Evolutionary conservation across 2,888 invertebrate species (phyloP).

Genomic region (Cyaniris semiargus): DNA sequence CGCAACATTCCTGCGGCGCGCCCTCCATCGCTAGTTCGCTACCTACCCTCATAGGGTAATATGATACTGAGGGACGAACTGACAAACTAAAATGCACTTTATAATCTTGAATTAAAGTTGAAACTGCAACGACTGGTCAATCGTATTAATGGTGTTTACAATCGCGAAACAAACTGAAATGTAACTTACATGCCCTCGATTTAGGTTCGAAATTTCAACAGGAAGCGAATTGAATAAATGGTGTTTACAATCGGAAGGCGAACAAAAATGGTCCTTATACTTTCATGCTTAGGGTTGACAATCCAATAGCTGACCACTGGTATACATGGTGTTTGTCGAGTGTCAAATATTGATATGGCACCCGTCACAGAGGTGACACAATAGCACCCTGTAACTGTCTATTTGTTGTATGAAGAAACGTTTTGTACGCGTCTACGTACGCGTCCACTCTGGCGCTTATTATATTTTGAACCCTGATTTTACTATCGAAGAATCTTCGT

Average conservation of each 20-base stretch:
- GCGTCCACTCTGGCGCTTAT: neutral
- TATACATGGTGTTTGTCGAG: constrained; percentile 24
- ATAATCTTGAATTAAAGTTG: neutral
- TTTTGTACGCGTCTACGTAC: neutral
- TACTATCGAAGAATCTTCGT: too few relatives aligned
- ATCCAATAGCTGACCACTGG: neutral
- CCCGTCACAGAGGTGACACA: constrained; percentile 11
- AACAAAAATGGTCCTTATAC: neutral
- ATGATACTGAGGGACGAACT: neutral
- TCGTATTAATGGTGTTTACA: neutral
- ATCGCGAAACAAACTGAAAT: neutral
- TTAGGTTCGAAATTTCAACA: neutral
- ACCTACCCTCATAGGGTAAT: constrained; percentile 1
- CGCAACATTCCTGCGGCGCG: neutral
- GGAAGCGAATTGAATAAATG: neutral
- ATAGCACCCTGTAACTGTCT: neutral
- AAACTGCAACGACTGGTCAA: neutral
- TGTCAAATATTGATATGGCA: constrained; percentile 17
- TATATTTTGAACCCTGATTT: too few relatives aligned
- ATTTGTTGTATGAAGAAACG: neutral
- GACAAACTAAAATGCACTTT: neutral
- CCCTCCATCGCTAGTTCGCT: neutral
- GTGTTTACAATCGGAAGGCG: neutral
- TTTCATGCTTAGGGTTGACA: neutral
- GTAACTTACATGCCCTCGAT: neutral